Evolutionary conservation across 2,888 invertebrate species (phyloP).

Genomic region (Leucoma salicis): DNA sequence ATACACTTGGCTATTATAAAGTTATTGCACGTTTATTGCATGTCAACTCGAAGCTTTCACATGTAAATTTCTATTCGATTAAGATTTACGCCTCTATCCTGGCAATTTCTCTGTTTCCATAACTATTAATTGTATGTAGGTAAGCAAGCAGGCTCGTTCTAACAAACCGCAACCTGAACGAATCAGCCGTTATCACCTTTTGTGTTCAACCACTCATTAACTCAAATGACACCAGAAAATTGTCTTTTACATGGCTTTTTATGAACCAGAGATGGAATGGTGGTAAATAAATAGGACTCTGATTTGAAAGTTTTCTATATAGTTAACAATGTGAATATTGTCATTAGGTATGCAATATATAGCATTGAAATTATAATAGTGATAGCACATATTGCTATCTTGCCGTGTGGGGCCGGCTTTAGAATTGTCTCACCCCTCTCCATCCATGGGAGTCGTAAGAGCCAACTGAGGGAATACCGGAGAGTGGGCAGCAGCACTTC

Average conservation of each 20-base stretch:
- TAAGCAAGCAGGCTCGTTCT: conserved; percentile 17
- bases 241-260: conserved; percentile 25
- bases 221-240: conserved; percentile 9
- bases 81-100: conserved; percentile 3
- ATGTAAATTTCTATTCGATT: background rate
- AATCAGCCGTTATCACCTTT: conserved; percentile 58
- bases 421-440: no score
- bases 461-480: no score
- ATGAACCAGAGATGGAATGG: conserved; percentile 7
- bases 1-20: no score
- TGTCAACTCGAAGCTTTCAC: conserved; percentile 28
- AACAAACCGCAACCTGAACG: conserved; percentile 52
- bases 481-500: no score
- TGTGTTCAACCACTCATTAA: conserved; percentile 43
- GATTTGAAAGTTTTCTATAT: no score
- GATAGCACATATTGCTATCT: no score
- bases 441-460: no score
- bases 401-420: no score
- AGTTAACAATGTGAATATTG: no score
- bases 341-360: no score
- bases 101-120: conserved; percentile 6
- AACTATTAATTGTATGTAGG: conserved; percentile 25
- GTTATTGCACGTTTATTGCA: no score
- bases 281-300: conserved; percentile 6
- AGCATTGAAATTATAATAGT: no score